Conservation (phyloP, 2,113 vertebrate genomes). For the Labrus mixtus region DNA sequence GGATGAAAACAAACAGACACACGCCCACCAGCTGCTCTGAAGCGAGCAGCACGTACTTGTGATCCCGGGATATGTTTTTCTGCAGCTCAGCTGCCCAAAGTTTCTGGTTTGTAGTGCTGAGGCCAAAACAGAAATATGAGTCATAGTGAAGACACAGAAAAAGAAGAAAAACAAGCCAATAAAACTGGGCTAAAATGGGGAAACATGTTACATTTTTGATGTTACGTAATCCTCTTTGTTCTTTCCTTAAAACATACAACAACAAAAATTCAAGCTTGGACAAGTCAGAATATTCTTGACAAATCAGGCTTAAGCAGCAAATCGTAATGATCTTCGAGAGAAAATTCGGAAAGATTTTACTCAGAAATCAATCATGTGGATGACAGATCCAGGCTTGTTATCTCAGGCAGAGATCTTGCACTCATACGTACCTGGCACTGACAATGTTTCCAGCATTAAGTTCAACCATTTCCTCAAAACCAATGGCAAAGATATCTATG, state of each 20-base stretch:
- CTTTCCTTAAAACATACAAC: too few species aligned
- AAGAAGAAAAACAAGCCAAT: background rate
- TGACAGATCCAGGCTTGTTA: background rate
- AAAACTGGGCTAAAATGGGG: too few species aligned
- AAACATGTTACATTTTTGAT: too few species aligned
- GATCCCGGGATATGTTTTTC: constrained; percentile 95
- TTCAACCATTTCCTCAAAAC: constrained; percentile 99
- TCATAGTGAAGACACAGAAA: background rate
- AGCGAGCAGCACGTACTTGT: constrained; percentile 96
- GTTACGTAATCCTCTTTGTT: too few species aligned
- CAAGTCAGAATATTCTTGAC: background rate
- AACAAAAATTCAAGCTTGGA: too few species aligned
- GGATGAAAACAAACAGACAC: constrained; percentile 96
- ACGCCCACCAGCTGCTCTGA: constrained; percentile 98
- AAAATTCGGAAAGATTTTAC: background rate
- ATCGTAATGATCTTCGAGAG: background rate
- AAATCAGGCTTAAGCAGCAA: background rate
- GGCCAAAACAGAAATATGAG: constrained; percentile 26
- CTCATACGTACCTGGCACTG: constrained; percentile 91
- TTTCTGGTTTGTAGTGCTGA: constrained; percentile 98
- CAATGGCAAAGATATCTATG: constrained; percentile 96
- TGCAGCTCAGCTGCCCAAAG: constrained; percentile 97
- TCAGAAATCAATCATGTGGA: background rate
- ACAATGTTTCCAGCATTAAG: constrained; percentile 99
- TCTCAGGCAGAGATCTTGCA: background rate